phyloP scores from a whole-genome alignment of 2,797 vertebrate genomes.

The Enteromius argenteus region DNA sequence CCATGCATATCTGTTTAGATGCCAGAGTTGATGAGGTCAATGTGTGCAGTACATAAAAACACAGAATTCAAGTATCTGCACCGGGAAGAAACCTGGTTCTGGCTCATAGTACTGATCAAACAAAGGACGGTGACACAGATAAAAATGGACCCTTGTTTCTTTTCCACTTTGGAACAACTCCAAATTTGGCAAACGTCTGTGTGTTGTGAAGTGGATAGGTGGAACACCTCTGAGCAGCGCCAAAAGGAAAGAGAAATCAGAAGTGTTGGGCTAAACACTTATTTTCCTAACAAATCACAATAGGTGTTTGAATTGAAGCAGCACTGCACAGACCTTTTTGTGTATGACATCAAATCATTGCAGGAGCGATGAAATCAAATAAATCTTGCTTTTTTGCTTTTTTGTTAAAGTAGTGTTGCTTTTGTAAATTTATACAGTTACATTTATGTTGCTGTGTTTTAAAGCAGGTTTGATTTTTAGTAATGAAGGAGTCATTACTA shows the following conservation, averaged over 20 bases:
- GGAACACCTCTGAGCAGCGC: background rate
- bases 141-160: background rate
- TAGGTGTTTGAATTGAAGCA: too few relatives aligned
- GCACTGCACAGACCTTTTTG: too few relatives aligned
- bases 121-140: background rate
- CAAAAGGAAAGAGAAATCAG: background rate
- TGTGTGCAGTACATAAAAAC: background rate
- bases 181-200: slow-evolving; percentile 11
- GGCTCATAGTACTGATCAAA: slow-evolving; percentile 21
- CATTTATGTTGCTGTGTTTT: too few relatives aligned
- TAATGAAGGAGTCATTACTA: too few relatives aligned
- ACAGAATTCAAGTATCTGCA: background rate
- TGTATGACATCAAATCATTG: too few relatives aligned
- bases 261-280: background rate
- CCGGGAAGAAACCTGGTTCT: slow-evolving; percentile 12
- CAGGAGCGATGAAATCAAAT: too few relatives aligned
- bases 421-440: too few relatives aligned
- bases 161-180: background rate
- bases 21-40: background rate
- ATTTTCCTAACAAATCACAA: too few relatives aligned
- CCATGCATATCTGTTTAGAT: background rate
- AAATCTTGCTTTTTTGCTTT: too few relatives aligned
- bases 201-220: background rate
- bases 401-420: too few relatives aligned
- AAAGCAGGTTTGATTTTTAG: too few relatives aligned